Evolutionary conservation across 2,888 invertebrate genomes (phyloP).

Genomic region (Brachyopa scutellaris): DNA sequence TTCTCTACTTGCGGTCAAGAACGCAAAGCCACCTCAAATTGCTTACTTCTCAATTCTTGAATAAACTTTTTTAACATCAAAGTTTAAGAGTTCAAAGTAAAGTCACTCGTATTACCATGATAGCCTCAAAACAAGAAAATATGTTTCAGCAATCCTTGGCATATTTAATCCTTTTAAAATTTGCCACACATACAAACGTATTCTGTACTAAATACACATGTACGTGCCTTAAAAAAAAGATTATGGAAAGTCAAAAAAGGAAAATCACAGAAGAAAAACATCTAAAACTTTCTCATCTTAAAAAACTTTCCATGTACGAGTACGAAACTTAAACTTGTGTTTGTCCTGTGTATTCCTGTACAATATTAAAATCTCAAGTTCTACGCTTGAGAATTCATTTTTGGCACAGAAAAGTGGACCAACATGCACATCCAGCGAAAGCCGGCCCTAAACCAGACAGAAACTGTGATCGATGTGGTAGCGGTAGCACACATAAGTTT

Average conservation of each 20-base stretch:
- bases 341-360: conserved; percentile 52
- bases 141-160: conserved; percentile 48
- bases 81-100: too few species aligned
- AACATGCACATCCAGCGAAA: background rate
- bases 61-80: too few species aligned
- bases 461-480: conserved; percentile 64
- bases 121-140: conserved; percentile 7
- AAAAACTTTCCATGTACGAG: conserved; percentile 46
- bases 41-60: too few species aligned
- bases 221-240: conserved; percentile 27
- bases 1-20: too few species aligned
- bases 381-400: conserved; percentile 26
- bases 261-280: conserved; percentile 10
- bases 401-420: background rate
- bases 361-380: conserved; percentile 63
- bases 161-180: conserved; percentile 26
- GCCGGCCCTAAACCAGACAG: conserved; percentile 29
- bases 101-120: background rate
- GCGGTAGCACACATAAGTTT: conserved; percentile 18
- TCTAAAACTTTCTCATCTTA: conserved; percentile 38
- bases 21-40: too few species aligned
- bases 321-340: conserved; percentile 52
- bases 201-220: too few species aligned
- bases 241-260: background rate
- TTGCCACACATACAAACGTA: conserved; percentile 22